Evolutionary conservation across 2,888 invertebrate species (phyloP), one percentile per base, ranked within the genome.

Genomic region (Gandaritis pyraliata): DNA sequence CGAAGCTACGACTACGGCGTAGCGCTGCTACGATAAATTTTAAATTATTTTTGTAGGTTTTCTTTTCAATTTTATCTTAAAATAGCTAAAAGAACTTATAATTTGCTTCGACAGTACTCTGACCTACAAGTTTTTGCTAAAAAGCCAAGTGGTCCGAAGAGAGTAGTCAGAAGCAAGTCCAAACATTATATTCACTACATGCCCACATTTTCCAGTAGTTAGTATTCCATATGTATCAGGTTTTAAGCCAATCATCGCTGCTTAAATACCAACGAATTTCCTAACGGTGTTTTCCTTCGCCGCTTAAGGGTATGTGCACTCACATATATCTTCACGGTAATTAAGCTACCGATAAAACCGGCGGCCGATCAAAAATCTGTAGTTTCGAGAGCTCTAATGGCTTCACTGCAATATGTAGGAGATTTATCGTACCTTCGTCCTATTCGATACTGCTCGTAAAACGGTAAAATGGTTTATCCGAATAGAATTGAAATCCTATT

Each of bases 381-480:
- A 16, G 43, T 43, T 16, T 11, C 11, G 10, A 16, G 43, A 5
- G 43, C 43, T 43, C 16, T 55, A 58, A 55, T 63, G 46, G 41
- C 41, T 46, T 46, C 58, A 51, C 58, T 63, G 54, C 58, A 63
- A 58, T 58, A 54, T 49, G 58, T 50, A 41, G 23, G 46, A 58
- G 50, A 58, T 58, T 58, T 63, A 58, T 63, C 50, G 41, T 30
- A 41, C 47, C 47, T 55, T 54, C 62, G 16, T 54, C 29, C 30
- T 47, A 29, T 43, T 55, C 58, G 50, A 58, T 58, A 55, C 54
- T 46, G 47, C 63, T 55, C 61, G 61, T 55, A 55, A 61, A 58
- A 30, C 41, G 41, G 18, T 51, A 41, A 54, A 58, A 51, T 50
- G 47, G 49, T 55, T 46, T 46, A 51, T 58, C 53, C 41, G 30